These are phyloP conservation scores for Phalanger gymnotis DNA, from an alignment of 2,797 vertebrate genomes.

Conservation along the genomic window DNA sequence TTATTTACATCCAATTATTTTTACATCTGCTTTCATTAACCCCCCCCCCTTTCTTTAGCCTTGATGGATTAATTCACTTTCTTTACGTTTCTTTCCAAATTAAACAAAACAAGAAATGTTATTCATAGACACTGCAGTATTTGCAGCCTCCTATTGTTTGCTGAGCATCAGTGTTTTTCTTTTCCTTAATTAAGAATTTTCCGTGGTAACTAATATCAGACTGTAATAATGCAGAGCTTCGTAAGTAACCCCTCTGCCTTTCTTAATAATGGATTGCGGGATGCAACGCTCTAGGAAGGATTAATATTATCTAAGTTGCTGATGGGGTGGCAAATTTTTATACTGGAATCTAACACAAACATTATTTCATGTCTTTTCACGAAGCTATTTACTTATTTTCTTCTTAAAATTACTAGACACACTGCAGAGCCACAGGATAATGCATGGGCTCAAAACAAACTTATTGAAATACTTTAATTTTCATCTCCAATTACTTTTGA, in stretches of 20 bases:
- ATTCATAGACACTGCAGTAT: neutral
- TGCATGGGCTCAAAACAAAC: neutral
- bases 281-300: slow-evolving; percentile 15
- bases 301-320: slow-evolving; percentile 33
- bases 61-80: slow-evolving; percentile 7
- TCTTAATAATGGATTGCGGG: neutral
- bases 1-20: slow-evolving; percentile 7
- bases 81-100: slow-evolving; percentile 18
- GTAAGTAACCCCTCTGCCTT: neutral
- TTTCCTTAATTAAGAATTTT: slow-evolving; percentile 34
- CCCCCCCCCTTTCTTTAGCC: neutral
- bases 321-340: neutral
- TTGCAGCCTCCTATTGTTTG: slow-evolving; percentile 13
- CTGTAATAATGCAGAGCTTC: neutral
- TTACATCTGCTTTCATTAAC: neutral
- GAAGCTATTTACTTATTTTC: slow-evolving; percentile 16
- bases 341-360: slow-evolving; percentile 27
- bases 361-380: slow-evolving; percentile 12
- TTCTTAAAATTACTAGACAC: neutral
- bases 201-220: slow-evolving; percentile 23
- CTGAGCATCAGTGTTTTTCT: neutral
- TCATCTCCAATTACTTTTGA: slow-evolving; percentile 35
- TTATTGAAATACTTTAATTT: slow-evolving; percentile 31
- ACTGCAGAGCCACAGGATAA: neutral
- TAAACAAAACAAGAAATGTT: slow-evolving; percentile 15